Base-by-base conservation (phyloP, 2,113 vertebrate species). In the human (Homo sapiens) region DNA sequence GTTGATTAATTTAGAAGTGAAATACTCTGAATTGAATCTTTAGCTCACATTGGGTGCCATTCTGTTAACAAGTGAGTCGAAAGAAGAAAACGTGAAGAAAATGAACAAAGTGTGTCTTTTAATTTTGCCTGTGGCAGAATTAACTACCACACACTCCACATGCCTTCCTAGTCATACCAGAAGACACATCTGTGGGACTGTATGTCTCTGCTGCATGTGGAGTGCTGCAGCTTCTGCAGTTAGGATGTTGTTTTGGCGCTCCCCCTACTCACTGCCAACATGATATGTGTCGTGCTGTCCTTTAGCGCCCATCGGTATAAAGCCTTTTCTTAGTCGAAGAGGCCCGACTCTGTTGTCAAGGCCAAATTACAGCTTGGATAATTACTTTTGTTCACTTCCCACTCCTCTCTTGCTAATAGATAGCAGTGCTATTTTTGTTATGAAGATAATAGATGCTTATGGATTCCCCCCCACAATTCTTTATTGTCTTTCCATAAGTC, bases 291-390 rank as follows among this genome's bases (percentile, higher is more conserved):
- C 66, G 52, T 35, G 8, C 50, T 73, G 2, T 93, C 59, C 52
- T 81, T 91, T 48, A n/a, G 79, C 78, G 22, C 4, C 90, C 20
- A 11, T 75, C 55, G 64, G 72, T 84, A 22, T n/a, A 27, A 61
- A 93, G 73, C 22, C 23, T 88, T 94, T 95, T 79, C 68, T 93
- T 61, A 93, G 45, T 76, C n/a, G 88, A 72, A 79, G 73, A 97
- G 40, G 87, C 59, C 52, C 79, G 40, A 64, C 93, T 93, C 17
- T 94, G 90, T 96, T 95, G 90, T 96, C 40, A 96, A 79, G 90
- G 76, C 57, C 81, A 95, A 96, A 97, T 96, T 93, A 96, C 35
- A 95, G 50, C 14, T 92, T 95, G 48, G 80, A 64, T 90, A 96
- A 96, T 96, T 88, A 82, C 93, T 93, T 96, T 27, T 66, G 59